Evolutionary conservation across 2,888 invertebrate genomes (phyloP), one percentile per base, ranked within the genome.

Genomic region (Micoletzkya japonica): DNA sequence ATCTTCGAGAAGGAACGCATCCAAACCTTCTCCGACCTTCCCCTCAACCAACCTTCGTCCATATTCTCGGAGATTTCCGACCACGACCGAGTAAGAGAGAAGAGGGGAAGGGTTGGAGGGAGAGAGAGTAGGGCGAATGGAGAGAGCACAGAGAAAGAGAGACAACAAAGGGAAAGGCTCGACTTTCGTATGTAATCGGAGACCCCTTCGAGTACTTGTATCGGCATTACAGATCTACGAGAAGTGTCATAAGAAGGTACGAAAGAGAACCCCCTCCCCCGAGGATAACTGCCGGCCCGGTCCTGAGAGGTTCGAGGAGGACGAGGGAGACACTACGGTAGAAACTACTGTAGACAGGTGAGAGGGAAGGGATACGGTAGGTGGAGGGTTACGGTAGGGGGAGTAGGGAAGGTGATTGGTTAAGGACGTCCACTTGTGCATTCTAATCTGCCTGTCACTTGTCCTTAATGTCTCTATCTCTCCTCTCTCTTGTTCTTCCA

Each of bases 1-100:
- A 58, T 76, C 7, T 72, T 78, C 56, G 72, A 75, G 57, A 71
- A 73, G 39, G 76, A 77, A 54, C 57, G 68, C 36, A 72, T 72
- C 39, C 67, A 63, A 49, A 61, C 72, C 1, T 68, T 70, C 44
- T 76, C 75, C 68, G 74, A 73, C 52, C 60, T 59, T 17, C 67
- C 67, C 3, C 1, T 37, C 32, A 67, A 67, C 34, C 44, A 72
- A 3, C 26, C 28, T 36, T 52, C 36, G 17, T 66, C 64, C 26
- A 52, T 66, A 30, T 66, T 66, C 64, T 44, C 44, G 20, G 44
- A 66, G 20, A 49, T 49, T n/a, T 58, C 68, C 44, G 68, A 68
- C 20, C 58, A 57, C 32, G 68, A 68, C 34, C 28, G 68, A 32
- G 68, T 68, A 37, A 39, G 68, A 44, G n/a, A n/a, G n/a, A n/a